Evolutionary conservation across 2,797 vertebrate genomes (phyloP).

Genomic region (Cuculus canorus): DNA sequence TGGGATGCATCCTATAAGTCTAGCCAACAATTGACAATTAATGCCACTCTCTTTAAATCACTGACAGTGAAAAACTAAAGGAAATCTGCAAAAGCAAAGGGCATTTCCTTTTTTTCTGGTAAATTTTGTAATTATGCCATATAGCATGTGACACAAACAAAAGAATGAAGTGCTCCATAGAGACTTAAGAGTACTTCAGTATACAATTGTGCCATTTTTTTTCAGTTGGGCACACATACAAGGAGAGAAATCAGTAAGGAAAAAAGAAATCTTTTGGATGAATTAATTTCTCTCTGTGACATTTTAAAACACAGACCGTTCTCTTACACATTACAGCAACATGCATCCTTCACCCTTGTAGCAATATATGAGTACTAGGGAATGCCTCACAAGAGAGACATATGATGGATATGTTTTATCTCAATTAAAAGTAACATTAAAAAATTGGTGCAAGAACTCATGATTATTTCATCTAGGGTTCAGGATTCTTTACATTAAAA

Average conservation of each 20-base stretch:
- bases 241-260: neutral
- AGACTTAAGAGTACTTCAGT: neutral
- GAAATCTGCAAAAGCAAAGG: neutral
- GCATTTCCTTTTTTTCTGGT: neutral
- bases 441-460: neutral
- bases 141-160: neutral
- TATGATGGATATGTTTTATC: accelerated
- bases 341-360: neutral
- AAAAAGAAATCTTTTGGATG: neutral
- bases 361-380: neutral
- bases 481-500: neutral
- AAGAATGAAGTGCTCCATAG: neutral
- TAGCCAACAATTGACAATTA: neutral
- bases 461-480: neutral
- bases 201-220: neutral
- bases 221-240: neutral
- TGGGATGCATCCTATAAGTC: neutral
- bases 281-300: neutral
- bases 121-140: neutral
- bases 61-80: neutral
- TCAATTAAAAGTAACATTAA: neutral
- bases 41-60: neutral
- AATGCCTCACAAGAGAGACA: neutral
- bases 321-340: neutral
- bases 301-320: neutral